Evolutionary conservation across 1,140 invertebrate species (phyloP), one percentile per base, ranked within the genome.

Genomic region (Drosophila santomea): DNA sequence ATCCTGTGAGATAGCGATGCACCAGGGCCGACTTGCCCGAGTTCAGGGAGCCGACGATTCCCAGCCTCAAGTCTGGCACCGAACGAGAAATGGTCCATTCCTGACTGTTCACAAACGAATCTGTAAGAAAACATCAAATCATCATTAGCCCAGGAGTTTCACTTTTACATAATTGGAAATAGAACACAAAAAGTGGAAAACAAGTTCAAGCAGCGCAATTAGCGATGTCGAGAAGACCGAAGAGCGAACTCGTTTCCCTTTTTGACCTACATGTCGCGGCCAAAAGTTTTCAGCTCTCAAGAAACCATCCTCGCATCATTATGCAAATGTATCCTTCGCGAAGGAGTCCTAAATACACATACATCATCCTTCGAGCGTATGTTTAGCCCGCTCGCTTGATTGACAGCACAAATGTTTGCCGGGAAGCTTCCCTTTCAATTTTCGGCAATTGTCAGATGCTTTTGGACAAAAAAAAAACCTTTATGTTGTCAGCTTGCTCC

Each of bases 31-130:
- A 99, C 93, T 99, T 99, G 14, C 98, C 98, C 47, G 97, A 98
- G 85, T 97, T 96, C 20, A 98, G 94, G 10, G 97, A 98, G 11
- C 99, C 99, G 32, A 99, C 95, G 57, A 99, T 98, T 8, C 98
- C 98, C 72, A 99, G 93, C 68, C 98, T 95, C 54, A 99, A 93
- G 93, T 99, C 98, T 50, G 97, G 97, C n/a, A 99, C 98, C 44
- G 96, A 95, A 74, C 98, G 94, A 41, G 97, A 97, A 55, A 99
- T 93, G 1, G 99, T 99, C 98, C 99, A 99, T 96, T 99, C 99
- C 95, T 99, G 98, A 92, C 98, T 99, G 93, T 99, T 99, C 25
- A 99, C 98, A 94, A 99, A 99, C n/a, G 98, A 99, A 96, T 99
- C 98, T 99, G 94, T 57, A 97, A 72, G 25, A 60, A 39, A 57